phyloP scores from a whole-genome alignment of 2,113 vertebrate genomes.

The Thalassarche chlororhynchos region DNA sequence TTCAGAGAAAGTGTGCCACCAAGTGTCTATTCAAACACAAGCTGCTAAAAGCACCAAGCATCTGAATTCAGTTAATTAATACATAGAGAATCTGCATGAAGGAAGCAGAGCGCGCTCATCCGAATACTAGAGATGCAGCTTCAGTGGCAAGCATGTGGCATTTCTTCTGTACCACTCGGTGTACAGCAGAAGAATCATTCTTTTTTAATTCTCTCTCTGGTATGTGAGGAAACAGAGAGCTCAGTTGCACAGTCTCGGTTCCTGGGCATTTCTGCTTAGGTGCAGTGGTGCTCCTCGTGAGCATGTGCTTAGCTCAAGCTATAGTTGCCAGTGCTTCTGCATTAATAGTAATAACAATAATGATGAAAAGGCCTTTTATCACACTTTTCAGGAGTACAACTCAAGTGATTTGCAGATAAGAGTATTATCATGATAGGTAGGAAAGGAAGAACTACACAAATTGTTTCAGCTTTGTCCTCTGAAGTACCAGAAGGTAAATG shows the following conservation, averaged over 20 bases:
- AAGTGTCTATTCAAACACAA: slow-evolving; percentile 28
- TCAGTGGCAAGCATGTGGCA: neutral
- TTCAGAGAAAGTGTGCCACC: slow-evolving; percentile 57
- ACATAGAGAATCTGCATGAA: neutral
- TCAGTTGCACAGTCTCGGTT: neutral
- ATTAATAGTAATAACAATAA: neutral
- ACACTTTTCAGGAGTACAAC: neutral
- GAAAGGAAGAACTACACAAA: neutral
- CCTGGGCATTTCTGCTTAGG: neutral
- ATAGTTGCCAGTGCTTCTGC: neutral
- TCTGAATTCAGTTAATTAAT: neutral
- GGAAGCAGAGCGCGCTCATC: neutral
- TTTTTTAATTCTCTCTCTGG: neutral
- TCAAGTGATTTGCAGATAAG: neutral
- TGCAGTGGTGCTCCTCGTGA: neutral
- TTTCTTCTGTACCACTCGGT: neutral
- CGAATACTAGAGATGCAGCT: neutral
- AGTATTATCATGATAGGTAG: neutral
- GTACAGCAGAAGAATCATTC: neutral
- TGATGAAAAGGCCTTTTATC: neutral
- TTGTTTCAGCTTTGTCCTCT: neutral
- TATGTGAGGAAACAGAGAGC: neutral
- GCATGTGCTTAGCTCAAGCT: neutral
- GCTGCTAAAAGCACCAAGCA: neutral
- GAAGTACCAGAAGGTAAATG: neutral